phyloP scores from a whole-genome alignment of 2,888 invertebrate species.

The Malachius bipustulatus region DNA sequence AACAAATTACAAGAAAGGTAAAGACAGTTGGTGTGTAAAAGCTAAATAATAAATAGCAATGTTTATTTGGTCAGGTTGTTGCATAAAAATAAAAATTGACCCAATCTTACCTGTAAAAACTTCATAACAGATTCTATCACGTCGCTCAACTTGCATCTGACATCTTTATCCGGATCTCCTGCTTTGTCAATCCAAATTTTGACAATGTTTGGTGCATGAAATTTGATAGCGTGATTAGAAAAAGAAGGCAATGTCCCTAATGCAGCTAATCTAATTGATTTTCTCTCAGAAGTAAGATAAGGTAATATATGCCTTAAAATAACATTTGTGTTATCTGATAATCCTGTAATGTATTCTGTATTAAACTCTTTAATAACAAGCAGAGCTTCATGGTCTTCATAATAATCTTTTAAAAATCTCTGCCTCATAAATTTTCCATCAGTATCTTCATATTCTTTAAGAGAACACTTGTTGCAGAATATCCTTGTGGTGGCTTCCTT shows the following conservation, averaged over 20 bases:
- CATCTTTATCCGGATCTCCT: slow-evolving; percentile 28
- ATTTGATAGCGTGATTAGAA: slow-evolving; percentile 36
- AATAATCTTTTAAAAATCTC: slow-evolving; percentile 8
- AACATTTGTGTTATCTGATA: too few species aligned
- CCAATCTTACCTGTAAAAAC: neutral
- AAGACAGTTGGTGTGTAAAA: too few species aligned
- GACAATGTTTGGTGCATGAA: slow-evolving; percentile 31
- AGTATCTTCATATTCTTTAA: slow-evolving; percentile 14
- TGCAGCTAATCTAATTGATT: slow-evolving; percentile 28
- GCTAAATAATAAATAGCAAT: neutral
- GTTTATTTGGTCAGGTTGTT: too few species aligned
- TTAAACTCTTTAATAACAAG: slow-evolving; percentile 12
- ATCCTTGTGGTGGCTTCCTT: slow-evolving; percentile 14
- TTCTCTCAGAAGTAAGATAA: slow-evolving; percentile 19
- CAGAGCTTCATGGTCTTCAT: slow-evolving; percentile 11
- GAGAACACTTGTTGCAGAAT: slow-evolving; percentile 25
- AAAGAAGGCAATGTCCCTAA: slow-evolving; percentile 34
- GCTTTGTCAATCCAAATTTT: slow-evolving; percentile 35
- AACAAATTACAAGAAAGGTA: too few species aligned
- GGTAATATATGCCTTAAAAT: slow-evolving; percentile 25
- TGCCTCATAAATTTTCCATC: too few species aligned
- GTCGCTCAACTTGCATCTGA: slow-evolving; percentile 31
- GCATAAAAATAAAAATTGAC: neutral
- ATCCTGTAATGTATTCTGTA: too few species aligned
- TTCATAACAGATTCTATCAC: slow-evolving; percentile 21